Conservation (phyloP, 92 coral and sea anemone species). For the Porites evermanni region DNA sequence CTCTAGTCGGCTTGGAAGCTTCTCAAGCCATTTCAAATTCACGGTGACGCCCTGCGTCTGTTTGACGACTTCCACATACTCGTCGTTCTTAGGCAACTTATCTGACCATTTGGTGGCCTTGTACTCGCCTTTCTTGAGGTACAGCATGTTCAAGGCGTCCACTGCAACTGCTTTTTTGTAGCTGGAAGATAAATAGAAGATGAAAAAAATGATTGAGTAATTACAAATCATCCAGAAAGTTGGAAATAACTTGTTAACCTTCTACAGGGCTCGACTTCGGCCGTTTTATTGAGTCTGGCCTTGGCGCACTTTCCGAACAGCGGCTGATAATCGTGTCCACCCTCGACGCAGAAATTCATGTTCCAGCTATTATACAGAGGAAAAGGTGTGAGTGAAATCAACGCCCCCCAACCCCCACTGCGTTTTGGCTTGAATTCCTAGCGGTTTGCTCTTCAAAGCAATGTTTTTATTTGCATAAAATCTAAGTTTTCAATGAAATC, state of each 20-base stretch:
- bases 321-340: too few species aligned
- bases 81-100: slow-evolving; percentile 51
- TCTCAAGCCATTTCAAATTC: slow-evolving; percentile 58
- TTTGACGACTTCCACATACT: slow-evolving; percentile 57
- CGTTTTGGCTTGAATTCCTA: too few species aligned
- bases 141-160: slow-evolving; percentile 48
- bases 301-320: too few species aligned
- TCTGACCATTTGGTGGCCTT: slow-evolving; percentile 18
- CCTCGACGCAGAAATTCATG: too few species aligned
- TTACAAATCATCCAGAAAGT: not conserved
- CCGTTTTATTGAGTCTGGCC: too few species aligned
- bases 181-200: slow-evolving; percentile 21
- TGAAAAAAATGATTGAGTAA: not conserved
- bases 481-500: too few species aligned
- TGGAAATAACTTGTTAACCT: not conserved
- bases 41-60: slow-evolving; percentile 70
- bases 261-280: not conserved
- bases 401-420: too few species aligned
- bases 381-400: too few species aligned
- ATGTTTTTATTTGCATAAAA: too few species aligned
- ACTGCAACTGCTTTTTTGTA: slow-evolving; percentile 55
- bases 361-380: too few species aligned
- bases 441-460: too few species aligned
- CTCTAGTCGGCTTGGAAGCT: not conserved
- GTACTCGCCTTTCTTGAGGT: slow-evolving; percentile 14